Conservation (phyloP, 2,113 vertebrate species). For the Phoxinus phoxinus region DNA sequence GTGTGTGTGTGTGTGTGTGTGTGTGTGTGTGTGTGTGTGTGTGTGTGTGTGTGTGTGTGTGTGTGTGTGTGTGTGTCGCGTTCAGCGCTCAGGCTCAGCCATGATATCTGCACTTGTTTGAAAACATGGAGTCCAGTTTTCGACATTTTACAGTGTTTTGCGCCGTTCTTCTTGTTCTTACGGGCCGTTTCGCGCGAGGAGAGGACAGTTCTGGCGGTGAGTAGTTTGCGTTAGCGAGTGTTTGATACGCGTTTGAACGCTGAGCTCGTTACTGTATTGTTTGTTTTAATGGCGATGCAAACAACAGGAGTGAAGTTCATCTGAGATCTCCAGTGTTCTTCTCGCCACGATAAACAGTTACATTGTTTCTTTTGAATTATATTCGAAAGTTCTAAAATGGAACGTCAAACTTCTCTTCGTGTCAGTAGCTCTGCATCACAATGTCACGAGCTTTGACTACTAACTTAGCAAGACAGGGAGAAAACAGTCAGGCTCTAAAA, state of each 20-base stretch:
- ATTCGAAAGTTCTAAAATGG: not conserved
- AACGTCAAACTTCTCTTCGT: not conserved
- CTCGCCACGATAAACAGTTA: not conserved
- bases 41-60: accelerated
- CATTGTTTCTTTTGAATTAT: not conserved
- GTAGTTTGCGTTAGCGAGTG: not conserved
- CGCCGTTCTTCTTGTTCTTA: not conserved
- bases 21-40: not conserved
- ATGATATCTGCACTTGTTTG: not conserved
- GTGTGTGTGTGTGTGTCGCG: not conserved
- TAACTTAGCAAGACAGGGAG: not conserved
- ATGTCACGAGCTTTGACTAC: not conserved
- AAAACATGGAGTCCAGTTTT: constrained; percentile 32
- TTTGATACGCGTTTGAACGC: not conserved
- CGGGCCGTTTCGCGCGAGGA: not conserved
- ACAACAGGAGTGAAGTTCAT: not conserved
- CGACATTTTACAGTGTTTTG: not conserved
- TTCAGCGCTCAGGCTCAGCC: not conserved
- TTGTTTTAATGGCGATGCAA: constrained; percentile 20
- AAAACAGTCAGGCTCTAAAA: not conserved
- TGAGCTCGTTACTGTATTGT: not conserved
- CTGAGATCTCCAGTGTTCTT: not conserved
- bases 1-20: too few relatives aligned
- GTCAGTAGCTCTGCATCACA: not conserved
- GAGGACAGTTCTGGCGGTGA: constrained; percentile 27